Evolutionary conservation across 2,888 invertebrate species (phyloP).

Genomic region (Epistrophe grossulariae): DNA sequence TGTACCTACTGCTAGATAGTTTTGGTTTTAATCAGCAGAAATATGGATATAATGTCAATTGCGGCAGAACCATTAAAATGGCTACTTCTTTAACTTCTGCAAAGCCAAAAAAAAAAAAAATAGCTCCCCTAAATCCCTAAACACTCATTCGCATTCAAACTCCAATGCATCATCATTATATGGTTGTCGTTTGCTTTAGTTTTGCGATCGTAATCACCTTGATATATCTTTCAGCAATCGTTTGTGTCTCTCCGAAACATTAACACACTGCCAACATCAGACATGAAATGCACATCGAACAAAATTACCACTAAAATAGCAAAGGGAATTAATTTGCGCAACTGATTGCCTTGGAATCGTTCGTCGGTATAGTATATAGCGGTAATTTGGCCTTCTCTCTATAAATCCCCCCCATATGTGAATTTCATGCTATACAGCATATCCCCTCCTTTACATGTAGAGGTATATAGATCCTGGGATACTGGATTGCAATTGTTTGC

Average conservation of each 20-base stretch:
- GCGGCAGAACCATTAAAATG: no score
- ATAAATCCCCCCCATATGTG: constrained; percentile 51
- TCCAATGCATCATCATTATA: constrained; percentile 12
- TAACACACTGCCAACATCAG: constrained; percentile 7
- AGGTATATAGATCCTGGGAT: not conserved
- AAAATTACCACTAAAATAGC: constrained; percentile 41
- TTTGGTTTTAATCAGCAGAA: no score
- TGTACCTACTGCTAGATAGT: no score
- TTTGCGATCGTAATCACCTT: constrained; percentile 48
- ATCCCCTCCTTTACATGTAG: not conserved
- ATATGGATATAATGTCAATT: no score
- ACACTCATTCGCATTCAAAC: not conserved
- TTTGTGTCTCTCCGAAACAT: constrained; percentile 18
- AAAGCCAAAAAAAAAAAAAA: not conserved
- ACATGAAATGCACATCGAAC: constrained; percentile 17
- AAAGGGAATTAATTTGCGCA: constrained; percentile 64
- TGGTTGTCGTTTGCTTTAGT: not conserved
- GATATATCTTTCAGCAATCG: constrained; percentile 33
- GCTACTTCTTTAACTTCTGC: not conserved
- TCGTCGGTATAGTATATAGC: not conserved
- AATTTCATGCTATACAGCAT: not conserved
- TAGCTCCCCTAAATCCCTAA: not conserved
- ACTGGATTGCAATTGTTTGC: constrained; percentile 43
- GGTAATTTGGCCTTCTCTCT: constrained; percentile 1
- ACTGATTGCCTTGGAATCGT: constrained; percentile 61